Evolutionary conservation across 2,113 vertebrate genomes (phyloP).

Genomic region (Athene cunicularia): DNA sequence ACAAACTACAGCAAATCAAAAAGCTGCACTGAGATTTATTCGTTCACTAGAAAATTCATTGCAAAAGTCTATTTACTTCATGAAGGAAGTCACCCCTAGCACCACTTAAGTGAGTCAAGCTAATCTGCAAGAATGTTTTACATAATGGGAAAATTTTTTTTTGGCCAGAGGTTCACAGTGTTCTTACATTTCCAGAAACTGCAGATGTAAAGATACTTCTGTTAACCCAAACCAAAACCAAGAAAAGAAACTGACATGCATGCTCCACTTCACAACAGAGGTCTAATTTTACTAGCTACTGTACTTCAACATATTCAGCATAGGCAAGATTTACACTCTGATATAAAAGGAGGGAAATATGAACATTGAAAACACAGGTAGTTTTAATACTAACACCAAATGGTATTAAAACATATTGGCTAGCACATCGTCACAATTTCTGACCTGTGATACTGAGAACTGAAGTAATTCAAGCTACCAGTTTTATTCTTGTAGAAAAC

Average conservation of each 20-base stretch:
- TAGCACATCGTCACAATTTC: not conserved
- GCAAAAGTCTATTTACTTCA: conserved; percentile 36
- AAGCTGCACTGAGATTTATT: not conserved
- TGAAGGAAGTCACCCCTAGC: conserved; percentile 47
- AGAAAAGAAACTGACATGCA: conserved; percentile 68
- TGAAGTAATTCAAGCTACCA: not conserved
- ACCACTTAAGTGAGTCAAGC: conserved; percentile 61
- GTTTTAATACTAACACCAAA: not conserved
- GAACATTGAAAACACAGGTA: not conserved
- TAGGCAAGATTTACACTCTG: not conserved
- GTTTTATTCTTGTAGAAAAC: not conserved
- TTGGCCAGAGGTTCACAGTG: conserved; percentile 62
- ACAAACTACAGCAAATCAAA: not conserved
- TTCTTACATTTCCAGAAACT: conserved; percentile 78
- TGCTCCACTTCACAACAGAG: conserved; percentile 17
- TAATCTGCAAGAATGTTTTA: conserved; percentile 50
- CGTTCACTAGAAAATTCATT: not conserved
- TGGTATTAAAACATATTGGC: not conserved
- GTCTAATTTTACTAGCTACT: not conserved
- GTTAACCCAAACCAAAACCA: conserved; percentile 68
- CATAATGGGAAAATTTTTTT: conserved; percentile 69
- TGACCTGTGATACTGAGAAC: not conserved
- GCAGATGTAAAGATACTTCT: conserved; percentile 63
- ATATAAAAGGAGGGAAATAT: not conserved
- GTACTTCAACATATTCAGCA: not conserved